These are phyloP conservation scores for Pheosia gnoma DNA, from an alignment of 2,888 invertebrate species.

Conservation along the genomic window DNA sequence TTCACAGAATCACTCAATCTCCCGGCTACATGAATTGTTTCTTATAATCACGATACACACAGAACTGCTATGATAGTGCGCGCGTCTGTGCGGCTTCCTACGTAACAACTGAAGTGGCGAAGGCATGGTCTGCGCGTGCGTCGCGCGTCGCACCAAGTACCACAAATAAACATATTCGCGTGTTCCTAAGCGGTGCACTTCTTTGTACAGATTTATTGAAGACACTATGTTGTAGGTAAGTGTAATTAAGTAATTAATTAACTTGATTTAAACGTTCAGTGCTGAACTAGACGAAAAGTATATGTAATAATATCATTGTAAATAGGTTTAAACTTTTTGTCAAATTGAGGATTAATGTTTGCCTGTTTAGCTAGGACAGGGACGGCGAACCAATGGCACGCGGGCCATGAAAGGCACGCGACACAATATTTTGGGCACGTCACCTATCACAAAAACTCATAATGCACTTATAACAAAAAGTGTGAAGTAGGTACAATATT, in stretches of 20 bases:
- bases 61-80: constrained; percentile 49
- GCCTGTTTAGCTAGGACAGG: too few relatives aligned
- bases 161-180: constrained; percentile 77
- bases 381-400: too few relatives aligned
- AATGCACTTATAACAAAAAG: too few relatives aligned
- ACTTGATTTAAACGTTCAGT: neutral
- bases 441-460: too few relatives aligned
- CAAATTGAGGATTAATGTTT: too few relatives aligned
- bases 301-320: too few relatives aligned
- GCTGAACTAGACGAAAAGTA: too few relatives aligned
- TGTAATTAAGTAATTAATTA: constrained; percentile 10
- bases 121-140: constrained; percentile 71
- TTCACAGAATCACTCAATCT: constrained; percentile 31
- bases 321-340: too few relatives aligned
- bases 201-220: constrained; percentile 34
- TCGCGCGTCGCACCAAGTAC: constrained; percentile 66
- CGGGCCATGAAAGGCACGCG: too few relatives aligned
- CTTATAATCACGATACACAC: constrained; percentile 30
- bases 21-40: constrained; percentile 43
- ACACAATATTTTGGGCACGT: too few relatives aligned
- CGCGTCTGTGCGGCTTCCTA: constrained; percentile 58
- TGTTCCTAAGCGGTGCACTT: constrained; percentile 50
- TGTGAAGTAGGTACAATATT: too few relatives aligned
- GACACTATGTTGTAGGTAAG: constrained; percentile 13
- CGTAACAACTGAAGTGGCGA: constrained; percentile 70